A percentile compares a stretch with the other conserved stretches of the same genome.
Conservation (phyloP, 1,140 invertebrate genomes). For the Halesus radiatus region DNA sequence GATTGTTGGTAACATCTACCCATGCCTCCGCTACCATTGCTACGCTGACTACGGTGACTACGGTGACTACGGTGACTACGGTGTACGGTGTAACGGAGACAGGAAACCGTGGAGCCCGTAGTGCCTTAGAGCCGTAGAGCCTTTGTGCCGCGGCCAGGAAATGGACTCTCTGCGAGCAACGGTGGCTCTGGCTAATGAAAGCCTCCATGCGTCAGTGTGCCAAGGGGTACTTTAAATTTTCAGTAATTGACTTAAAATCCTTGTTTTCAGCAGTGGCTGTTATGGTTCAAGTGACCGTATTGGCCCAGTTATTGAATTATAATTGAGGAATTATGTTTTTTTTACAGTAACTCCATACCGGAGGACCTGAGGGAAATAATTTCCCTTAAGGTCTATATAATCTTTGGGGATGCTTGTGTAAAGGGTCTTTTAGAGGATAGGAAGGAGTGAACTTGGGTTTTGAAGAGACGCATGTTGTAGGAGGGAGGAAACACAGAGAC, state of each 20-base stretch:
- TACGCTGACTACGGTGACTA: constrained; percentile 3
- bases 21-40: neutral
- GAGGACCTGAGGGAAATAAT: too few relatives aligned
- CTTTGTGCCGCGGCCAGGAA: constrained; percentile 39
- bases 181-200: constrained; percentile 31
- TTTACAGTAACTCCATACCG: neutral
- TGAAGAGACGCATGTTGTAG: too few relatives aligned
- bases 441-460: too few relatives aligned
- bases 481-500: too few relatives aligned
- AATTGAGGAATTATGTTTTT: neutral
- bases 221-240: neutral
- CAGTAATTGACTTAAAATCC: neutral
- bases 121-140: neutral
- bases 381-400: too few relatives aligned
- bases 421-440: too few relatives aligned
- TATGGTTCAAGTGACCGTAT: neutral
- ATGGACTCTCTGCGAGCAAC: constrained; percentile 36
- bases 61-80: constrained; percentile 6
- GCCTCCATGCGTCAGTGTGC: constrained; percentile 15
- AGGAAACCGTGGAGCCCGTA: constrained; percentile 22
- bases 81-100: neutral
- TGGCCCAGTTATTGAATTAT: neutral
- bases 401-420: too few relatives aligned
- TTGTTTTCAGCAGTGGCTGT: neutral
- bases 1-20: neutral